Evolutionary conservation across 2,113 vertebrate species (phyloP), one percentile per base, ranked within the genome.

Genomic region (Saguinus midas): DNA sequence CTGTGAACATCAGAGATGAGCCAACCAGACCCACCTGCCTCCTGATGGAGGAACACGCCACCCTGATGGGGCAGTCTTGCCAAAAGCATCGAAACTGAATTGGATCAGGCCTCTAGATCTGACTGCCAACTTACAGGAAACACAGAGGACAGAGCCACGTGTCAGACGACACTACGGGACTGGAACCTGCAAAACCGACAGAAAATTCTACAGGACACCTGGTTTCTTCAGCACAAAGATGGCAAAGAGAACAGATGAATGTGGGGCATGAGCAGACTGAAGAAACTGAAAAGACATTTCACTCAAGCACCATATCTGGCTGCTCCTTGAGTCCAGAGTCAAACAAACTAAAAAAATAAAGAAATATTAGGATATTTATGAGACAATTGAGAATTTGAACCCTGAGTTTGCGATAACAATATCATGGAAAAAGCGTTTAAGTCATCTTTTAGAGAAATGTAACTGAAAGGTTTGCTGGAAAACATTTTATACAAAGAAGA

Each of bases 141-240:
- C 3, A 14, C 20, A 0, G 21, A 40, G 57, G 23, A 17, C 10
- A 0, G 1, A 64, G 20, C 64, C 2, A 25, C 12, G 6, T 4
- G 0, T 5, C 9, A 25, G 17, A 57, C 3, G 29, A 48, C 17
- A 0, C 8, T 16, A 0, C 0, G 23, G n/a, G 64, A 32, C n/a
- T 32, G 29, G 58, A 1, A 6, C 1, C 13, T 5, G 25, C 45
- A 6, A 23, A 37, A 1, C 52, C 40, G n/a, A 0, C 0, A 12
- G n/a, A 29, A 23, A 45, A 48, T 32, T 45, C 72, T 45, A 58
- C 37, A 45, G 40, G 52, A 35, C 14, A 7, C 21, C 52, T 25
- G 25, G n/a, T 32, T 87, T 29, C 45, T 80, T 20, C 17, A 32
- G 37, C 6, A 21, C 12, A 2, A 6, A 52, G 78, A 70, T 9